These are phyloP conservation scores for Hyperopisus bebe DNA, from an alignment of 2,113 vertebrate species.

Conservation along the genomic window DNA sequence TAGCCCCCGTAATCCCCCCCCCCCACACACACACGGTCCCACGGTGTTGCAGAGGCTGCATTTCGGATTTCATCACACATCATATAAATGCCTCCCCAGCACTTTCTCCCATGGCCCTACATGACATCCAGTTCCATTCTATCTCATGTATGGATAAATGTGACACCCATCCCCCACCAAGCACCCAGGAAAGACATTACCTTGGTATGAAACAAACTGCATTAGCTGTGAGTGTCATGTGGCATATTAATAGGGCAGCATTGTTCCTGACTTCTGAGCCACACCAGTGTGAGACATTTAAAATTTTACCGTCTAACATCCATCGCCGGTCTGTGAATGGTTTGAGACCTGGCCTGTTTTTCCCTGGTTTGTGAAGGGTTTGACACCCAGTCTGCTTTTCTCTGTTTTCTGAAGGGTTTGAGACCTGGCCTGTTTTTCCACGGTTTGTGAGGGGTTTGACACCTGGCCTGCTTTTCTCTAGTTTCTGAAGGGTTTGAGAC, in stretches of 20 bases:
- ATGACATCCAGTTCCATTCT: not conserved
- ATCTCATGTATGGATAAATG: not conserved
- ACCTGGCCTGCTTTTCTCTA: not conserved
- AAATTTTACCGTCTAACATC: not conserved
- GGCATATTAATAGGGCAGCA: not conserved
- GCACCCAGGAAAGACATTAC: not conserved
- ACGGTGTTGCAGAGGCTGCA: not conserved
- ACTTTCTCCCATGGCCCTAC: not conserved
- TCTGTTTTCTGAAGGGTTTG: not conserved
- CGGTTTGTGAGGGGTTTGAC: too few species aligned
- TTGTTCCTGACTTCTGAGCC: not conserved
- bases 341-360: not conserved
- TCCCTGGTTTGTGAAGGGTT: too few species aligned
- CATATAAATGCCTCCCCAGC: not conserved
- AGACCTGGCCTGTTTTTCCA: not conserved
- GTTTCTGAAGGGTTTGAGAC: not conserved
- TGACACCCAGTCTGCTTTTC: not conserved
- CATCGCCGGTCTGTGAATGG: conserved; percentile 20
- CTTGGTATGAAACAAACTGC: not conserved
- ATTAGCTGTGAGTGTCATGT: not conserved
- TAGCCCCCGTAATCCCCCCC: not conserved
- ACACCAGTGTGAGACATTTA: not conserved
- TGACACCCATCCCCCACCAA: not conserved
- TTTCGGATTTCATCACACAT: not conserved
- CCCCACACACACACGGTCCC: too few species aligned